Evolutionary conservation across 2,797 vertebrate species (phyloP).

Genomic region (Enteromius thamalakanensis): DNA sequence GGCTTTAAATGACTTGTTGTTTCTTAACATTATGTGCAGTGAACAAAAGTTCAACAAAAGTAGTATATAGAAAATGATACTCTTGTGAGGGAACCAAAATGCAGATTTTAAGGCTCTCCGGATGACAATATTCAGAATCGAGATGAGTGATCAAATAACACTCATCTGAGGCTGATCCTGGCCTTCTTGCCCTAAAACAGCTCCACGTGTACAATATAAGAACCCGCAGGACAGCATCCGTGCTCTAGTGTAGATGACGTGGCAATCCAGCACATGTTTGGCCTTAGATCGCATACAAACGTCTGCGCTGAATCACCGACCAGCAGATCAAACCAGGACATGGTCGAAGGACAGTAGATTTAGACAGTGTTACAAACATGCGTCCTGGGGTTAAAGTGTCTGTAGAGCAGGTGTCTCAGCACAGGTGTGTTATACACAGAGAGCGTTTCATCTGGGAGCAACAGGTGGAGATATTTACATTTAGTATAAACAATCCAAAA

Average conservation of each 20-base stretch:
- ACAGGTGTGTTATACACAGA: constrained; percentile 17
- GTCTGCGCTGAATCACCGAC: constrained; percentile 41
- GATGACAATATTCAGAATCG: constrained; percentile 44
- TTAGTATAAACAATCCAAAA: constrained; percentile 41
- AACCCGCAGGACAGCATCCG: constrained; percentile 24
- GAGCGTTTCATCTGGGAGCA: not conserved
- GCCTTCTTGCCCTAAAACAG: constrained; percentile 19
- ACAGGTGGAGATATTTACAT: constrained; percentile 42
- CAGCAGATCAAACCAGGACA: constrained; percentile 38
- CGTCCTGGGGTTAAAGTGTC: constrained; percentile 1
- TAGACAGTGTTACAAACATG: constrained; percentile 13
- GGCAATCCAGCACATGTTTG: constrained; percentile 44
- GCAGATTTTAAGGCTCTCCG: constrained; percentile 9
- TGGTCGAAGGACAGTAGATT: constrained; percentile 16
- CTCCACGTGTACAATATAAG: constrained; percentile 38
- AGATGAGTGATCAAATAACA: constrained; percentile 56
- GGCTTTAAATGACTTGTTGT: not conserved
- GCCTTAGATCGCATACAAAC: constrained; percentile 30
- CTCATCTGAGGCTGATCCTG: constrained; percentile 9
- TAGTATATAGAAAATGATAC: constrained; percentile 31
- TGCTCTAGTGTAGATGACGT: constrained; percentile 40
- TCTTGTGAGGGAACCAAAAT: constrained; percentile 47
- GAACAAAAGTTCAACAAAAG: constrained; percentile 36
- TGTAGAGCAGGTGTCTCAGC: constrained; percentile 18
- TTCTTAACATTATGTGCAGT: not conserved